Evolutionary conservation across 2,888 invertebrate species (phyloP).

Genomic region (Hyposoter dolosus): DNA sequence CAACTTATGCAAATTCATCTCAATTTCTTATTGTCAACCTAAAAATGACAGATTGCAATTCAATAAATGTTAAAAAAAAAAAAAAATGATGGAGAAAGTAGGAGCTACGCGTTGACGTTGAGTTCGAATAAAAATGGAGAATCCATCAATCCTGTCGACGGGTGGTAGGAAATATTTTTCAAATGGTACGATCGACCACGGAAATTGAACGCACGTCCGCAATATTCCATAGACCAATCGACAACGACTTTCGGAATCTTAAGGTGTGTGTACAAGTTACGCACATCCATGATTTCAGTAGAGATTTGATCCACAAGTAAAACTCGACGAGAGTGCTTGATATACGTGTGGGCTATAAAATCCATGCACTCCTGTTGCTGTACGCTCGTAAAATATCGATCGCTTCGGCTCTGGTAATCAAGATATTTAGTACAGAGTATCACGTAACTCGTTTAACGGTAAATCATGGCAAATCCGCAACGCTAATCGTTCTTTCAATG

Average conservation of each 20-base stretch:
- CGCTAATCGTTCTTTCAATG: constrained; percentile 5
- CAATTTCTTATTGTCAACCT: too few relatives aligned
- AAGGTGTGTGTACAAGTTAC: neutral
- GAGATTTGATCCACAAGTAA: constrained; percentile 47
- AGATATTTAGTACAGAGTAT: constrained; percentile 37
- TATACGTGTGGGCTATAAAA: constrained; percentile 55
- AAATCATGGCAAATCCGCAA: constrained; percentile 16
- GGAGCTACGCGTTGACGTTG: neutral
- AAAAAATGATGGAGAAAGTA: neutral
- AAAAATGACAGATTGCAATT: too few relatives aligned
- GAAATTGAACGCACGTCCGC: constrained; percentile 16
- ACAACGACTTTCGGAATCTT: neutral
- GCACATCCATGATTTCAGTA: neutral
- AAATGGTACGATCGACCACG: constrained; percentile 24
- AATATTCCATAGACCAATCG: constrained; percentile 38
- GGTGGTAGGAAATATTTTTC: constrained; percentile 19
- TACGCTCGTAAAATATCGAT: constrained; percentile 49
- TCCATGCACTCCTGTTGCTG: constrained; percentile 7
- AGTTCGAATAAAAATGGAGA: constrained; percentile 34
- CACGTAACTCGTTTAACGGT: constrained; percentile 8
- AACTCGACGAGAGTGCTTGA: constrained; percentile 50
- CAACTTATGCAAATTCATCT: too few relatives aligned
- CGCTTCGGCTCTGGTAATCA: constrained; percentile 34
- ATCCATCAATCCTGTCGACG: constrained; percentile 4
- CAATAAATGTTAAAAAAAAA: too few relatives aligned